Conservation (phyloP, 2,797 vertebrate species). For the Chloroceryle amazona region DNA sequence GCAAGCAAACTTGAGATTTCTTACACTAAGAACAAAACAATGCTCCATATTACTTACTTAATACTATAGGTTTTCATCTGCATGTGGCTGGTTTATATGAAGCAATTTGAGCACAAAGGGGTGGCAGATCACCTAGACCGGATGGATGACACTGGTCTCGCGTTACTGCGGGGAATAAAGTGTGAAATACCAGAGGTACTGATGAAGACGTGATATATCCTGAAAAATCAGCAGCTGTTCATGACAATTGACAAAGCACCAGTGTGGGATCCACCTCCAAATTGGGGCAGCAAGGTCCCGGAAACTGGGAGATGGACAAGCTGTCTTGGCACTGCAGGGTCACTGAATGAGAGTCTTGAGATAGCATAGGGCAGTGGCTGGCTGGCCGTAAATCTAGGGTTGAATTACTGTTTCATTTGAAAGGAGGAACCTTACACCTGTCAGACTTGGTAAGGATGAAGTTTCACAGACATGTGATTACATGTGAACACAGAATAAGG, state of each 20-base stretch:
- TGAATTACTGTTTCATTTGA: neutral
- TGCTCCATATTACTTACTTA: neutral
- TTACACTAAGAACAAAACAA: neutral
- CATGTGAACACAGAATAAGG: neutral
- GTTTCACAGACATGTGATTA: neutral
- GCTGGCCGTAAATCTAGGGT: accelerated
- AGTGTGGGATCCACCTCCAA: neutral
- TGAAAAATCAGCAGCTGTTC: conserved; percentile 60
- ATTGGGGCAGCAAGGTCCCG: neutral
- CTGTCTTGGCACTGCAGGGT: neutral
- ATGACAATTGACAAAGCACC: neutral
- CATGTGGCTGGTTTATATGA: neutral
- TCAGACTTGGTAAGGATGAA: neutral
- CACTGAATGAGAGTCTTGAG: neutral
- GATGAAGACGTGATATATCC: conserved; percentile 17
- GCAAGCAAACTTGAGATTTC: neutral
- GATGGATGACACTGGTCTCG: conserved; percentile 2
- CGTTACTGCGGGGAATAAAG: conserved; percentile 21
- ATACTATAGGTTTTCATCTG: neutral
- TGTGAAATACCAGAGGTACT: conserved; percentile 53
- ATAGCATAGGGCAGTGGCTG: accelerated
- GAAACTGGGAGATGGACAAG: neutral
- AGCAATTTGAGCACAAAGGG: neutral
- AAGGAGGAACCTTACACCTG: neutral
- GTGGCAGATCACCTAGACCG: neutral